Evolutionary conservation across 2,888 invertebrate genomes (phyloP).

Genomic region (Phytoseiulus persimilis): DNA sequence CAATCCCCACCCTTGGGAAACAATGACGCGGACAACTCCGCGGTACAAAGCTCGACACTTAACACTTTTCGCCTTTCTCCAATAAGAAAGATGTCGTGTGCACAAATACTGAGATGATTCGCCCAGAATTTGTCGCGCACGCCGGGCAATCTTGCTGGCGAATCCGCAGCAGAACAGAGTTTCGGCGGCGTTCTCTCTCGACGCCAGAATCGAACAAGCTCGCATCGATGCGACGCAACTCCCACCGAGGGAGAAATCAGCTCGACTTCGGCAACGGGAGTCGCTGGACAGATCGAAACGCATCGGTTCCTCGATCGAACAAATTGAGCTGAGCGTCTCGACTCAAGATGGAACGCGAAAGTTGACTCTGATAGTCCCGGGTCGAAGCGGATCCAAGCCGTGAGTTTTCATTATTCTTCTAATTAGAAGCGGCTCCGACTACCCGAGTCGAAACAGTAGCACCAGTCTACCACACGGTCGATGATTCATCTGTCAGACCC

Average conservation of each 20-base stretch:
- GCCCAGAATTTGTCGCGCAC: neutral
- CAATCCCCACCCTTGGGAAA: neutral
- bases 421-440: neutral
- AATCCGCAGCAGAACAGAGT: neutral
- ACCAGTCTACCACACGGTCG: neutral
- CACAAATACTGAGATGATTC: neutral
- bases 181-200: too few relatives aligned
- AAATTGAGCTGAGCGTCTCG: neutral
- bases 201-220: too few relatives aligned
- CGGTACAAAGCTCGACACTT: neutral
- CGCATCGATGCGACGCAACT: too few relatives aligned
- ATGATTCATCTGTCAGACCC: neutral
- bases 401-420: neutral
- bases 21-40: neutral
- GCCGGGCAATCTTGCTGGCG: too few relatives aligned
- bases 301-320: neutral
- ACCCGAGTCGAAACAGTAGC: neutral
- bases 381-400: neutral
- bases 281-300: neutral
- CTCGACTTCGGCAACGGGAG: too few relatives aligned
- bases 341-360: neutral
- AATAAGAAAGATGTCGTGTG: neutral
- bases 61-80: neutral
- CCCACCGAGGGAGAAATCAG: too few relatives aligned
- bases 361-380: neutral